Percentiles rank a stretch among this genome's conserved stretches.
phyloP scores from a whole-genome alignment of 53 echinoderm and acorn worm species.

The Glandiceps talaboti region DNA sequence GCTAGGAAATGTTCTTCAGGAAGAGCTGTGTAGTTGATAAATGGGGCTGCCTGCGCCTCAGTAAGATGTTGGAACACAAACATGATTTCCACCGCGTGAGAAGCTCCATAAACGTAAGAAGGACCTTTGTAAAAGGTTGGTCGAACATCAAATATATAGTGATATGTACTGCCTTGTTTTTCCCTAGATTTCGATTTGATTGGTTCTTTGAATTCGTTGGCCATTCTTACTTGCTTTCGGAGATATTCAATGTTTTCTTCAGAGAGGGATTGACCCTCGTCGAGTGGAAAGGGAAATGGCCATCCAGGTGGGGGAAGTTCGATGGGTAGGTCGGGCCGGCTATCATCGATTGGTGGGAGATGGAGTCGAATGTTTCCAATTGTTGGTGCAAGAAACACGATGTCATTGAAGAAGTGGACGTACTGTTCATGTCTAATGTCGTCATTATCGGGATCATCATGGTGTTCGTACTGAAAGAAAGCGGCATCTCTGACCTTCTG shows the following conservation, averaged over 20 bases:
- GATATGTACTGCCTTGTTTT: background rate
- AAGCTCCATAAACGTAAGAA: background rate
- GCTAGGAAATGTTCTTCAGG: slow-evolving; percentile 51
- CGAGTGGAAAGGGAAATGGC: background rate
- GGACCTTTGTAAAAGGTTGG: background rate
- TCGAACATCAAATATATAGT: background rate
- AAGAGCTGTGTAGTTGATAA: background rate
- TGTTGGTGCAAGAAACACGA: background rate
- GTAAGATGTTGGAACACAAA: background rate
- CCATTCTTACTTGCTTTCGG: background rate
- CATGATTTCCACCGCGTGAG: background rate
- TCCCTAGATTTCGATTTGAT: background rate
- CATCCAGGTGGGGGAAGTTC: background rate
- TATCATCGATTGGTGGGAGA: background rate
- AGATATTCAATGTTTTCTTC: no score
- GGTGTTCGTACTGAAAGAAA: background rate
- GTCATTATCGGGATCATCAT: background rate
- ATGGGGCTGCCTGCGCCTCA: background rate
- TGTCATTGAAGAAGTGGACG: background rate
- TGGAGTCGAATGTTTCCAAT: background rate
- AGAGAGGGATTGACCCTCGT: no score
- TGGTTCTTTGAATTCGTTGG: background rate
- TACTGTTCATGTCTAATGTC: background rate
- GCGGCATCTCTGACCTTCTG: background rate
- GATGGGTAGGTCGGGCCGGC: no score